Base-by-base conservation (phyloP, 2,888 invertebrate species). In the Cyaniris semiargus region DNA sequence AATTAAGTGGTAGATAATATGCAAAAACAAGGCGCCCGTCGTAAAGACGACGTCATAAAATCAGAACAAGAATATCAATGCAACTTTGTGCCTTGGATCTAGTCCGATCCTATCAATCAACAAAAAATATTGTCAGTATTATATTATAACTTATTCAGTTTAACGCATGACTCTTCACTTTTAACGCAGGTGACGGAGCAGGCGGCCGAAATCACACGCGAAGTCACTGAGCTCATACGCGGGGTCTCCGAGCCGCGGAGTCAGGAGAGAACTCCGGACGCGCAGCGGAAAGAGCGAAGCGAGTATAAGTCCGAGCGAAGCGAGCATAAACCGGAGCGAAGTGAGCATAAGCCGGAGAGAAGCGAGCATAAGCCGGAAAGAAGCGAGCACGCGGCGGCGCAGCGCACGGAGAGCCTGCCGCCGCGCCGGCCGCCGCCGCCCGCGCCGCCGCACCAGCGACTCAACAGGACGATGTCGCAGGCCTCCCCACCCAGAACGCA, bases 401-500 rank as follows among this genome's bases (percentile, higher is more conserved):
- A 79, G 31, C 79, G 81, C 66, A 81, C 85, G 53, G 85, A 85
- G 79, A 84, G 84, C 76, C 72, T 83, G 78, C 86, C 87, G 44
- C 86, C 88, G 78, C 86, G 86, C 75, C 83, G 87, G 10, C 88
- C 86, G 78, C 88, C 87, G 66, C 88, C 87, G 58, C 87, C 86
- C 76, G 81, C 85, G 76, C 82, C 84, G 31, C 79, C 84, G 82
- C 82, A 86, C 76, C 86, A 83, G 82, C 85, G 90, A 0, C 88
- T 92, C 3, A 81, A 88, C 78, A 88, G 92, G 23, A 88, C 92
- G 71, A 88, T 85, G 82, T 88, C 92, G 38, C 89, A 89, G 78
- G 89, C 84, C 70, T 85, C 88, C 60, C 88, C 90, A 15, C 80
- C 86, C 15, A 83, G 88, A 1, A 84, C 87, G 0, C 85, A 82